phyloP scores from a whole-genome alignment of 2,113 vertebrate species.

The Heteronetta atricapilla region DNA sequence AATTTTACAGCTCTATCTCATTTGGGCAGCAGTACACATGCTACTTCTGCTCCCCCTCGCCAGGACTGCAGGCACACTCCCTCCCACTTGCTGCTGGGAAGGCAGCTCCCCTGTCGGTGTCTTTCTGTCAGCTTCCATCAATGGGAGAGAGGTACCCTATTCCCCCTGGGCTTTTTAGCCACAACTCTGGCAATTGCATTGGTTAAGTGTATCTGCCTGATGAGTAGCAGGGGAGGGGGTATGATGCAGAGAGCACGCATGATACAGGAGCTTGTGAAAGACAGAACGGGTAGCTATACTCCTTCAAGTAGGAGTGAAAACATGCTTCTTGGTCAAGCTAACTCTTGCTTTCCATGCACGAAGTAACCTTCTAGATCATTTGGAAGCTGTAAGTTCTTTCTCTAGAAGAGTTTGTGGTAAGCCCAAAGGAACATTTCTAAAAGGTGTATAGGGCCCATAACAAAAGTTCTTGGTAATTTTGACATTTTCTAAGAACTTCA shows the following conservation, averaged over 20 bases:
- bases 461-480: neutral
- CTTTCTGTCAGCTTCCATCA: neutral
- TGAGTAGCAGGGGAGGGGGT: neutral
- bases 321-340: neutral
- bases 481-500: neutral
- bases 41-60: neutral
- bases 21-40: neutral
- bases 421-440: neutral
- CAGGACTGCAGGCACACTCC: fast-evolving
- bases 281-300: no score
- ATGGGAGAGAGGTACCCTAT: neutral
- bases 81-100: neutral
- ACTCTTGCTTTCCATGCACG: neutral
- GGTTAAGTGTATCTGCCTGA: neutral
- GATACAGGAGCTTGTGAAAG: neutral
- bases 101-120: neutral
- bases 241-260: neutral
- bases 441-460: neutral
- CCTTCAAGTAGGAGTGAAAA: neutral
- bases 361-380: neutral
- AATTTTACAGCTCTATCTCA: neutral
- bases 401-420: neutral
- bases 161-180: fast-evolving
- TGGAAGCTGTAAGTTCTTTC: neutral
- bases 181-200: neutral